These are phyloP conservation scores for Chloroceryle inda DNA, from an alignment of 2,797 vertebrate genomes.

Conservation along the genomic window DNA sequence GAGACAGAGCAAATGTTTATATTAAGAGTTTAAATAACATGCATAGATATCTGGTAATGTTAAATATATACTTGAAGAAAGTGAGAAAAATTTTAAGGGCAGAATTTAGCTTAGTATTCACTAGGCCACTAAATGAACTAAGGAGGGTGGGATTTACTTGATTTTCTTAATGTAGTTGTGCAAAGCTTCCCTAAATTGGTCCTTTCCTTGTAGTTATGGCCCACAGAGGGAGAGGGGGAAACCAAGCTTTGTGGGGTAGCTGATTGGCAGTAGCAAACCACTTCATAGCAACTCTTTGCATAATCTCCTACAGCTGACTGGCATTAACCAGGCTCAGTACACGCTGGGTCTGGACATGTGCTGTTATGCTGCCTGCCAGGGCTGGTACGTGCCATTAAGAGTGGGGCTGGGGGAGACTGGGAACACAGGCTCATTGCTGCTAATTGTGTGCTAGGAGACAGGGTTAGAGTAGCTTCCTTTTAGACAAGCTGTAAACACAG, in stretches of 20 bases:
- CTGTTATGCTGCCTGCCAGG: neutral
- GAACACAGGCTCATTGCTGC: rapidly evolving
- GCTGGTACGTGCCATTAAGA: neutral
- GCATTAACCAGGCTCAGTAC: rapidly evolving
- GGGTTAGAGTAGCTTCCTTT: neutral
- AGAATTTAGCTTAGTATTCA: neutral
- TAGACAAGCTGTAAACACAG: neutral
- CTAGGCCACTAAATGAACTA: neutral
- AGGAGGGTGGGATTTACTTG: neutral
- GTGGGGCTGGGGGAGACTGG: neutral
- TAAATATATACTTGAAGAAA: neutral
- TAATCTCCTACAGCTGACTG: neutral
- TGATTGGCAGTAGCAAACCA: neutral
- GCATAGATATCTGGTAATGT: rapidly evolving
- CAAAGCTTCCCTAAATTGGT: neutral
- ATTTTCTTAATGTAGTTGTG: neutral
- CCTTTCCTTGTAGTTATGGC: neutral
- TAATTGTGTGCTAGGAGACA: neutral
- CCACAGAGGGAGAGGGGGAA: neutral
- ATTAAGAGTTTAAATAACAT: neutral
- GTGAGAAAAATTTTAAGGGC: neutral
- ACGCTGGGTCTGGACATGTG: neutral
- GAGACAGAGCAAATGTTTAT: neutral
- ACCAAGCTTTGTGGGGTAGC: neutral
- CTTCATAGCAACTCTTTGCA: neutral